Conservation (phyloP, 2,888 invertebrate species). For the Sphaeridia pumilis region DNA sequence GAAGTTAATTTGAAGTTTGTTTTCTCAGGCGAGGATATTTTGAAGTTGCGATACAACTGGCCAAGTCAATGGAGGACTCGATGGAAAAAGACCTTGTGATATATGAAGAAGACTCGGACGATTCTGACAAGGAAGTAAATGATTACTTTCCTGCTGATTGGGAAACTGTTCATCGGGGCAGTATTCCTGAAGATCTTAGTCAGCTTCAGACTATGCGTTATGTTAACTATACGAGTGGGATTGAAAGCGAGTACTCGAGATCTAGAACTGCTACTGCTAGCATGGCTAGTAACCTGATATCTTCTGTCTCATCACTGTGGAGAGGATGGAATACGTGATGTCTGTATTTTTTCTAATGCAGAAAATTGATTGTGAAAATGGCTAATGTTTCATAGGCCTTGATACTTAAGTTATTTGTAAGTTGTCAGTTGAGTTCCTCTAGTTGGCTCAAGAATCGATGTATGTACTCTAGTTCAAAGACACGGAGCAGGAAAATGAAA, state of each 20-base stretch:
- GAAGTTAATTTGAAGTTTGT: not conserved
- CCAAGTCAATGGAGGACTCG: constrained; percentile 53
- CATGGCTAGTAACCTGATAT: constrained; percentile 25
- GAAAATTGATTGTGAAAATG: no score
- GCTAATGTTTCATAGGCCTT: no score
- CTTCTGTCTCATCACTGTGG: constrained; percentile 31
- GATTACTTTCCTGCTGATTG: constrained; percentile 67
- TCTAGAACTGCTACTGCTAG: constrained; percentile 22
- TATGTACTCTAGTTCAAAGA: no score
- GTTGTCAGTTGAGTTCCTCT: no score
- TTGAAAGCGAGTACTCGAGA: constrained; percentile 21
- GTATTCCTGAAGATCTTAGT: constrained; percentile 26
- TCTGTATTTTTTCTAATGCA: no score
- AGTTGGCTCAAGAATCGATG: no score
- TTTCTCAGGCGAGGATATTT: constrained; percentile 51
- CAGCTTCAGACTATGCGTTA: constrained; percentile 26
- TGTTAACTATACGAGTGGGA: constrained; percentile 17
- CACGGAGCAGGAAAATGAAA: no score
- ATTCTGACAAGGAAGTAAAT: constrained; percentile 49
- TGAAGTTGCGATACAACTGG: constrained; percentile 48
- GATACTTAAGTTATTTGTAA: no score
- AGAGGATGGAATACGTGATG: constrained; percentile 21
- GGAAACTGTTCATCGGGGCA: constrained; percentile 52
- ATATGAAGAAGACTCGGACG: constrained; percentile 46
- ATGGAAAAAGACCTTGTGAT: constrained; percentile 51